Evolutionary conservation across 2,888 invertebrate species (phyloP), one percentile per base, ranked within the genome.

Genomic region (Lysandra coridon): DNA sequence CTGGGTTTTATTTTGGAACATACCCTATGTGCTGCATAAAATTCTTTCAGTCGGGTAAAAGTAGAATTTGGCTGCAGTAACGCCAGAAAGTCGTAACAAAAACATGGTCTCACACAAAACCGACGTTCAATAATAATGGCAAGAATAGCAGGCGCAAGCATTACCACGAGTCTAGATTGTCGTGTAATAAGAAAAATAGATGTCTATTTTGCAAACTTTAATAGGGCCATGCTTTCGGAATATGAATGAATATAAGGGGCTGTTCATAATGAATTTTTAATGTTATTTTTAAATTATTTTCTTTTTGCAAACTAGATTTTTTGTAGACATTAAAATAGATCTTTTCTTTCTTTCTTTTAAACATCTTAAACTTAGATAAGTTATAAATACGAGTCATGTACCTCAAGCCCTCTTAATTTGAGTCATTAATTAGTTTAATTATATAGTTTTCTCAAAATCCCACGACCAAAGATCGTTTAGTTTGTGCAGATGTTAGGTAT

Each of bases 151-250:
- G 69, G 33, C 5, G 14, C 69, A 33, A 33, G 30, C 1, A 69
- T 69, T 69, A 12, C 33, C 69, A 69, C 33, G 14, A 14, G 12
- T 37, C 33, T 5, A 69, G 33, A 69, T 69, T 69, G 69, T 12
- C 69, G 17, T 69, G 33, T 69, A 69, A 69, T 69, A 69, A 69
- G 33, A 69, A 69, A 69, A 69, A 69, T 37, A 14, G 14, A 17
- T 69, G 14, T 14, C 69, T 69, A 69, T 12, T 69, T 33, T 69
- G 33, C 69, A 17, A 69, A 37, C 69, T 69, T 69, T 33, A 69
- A 69, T 69, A 69, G 69, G 33, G 69, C 33, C 33, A 69, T 17
- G 69, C 33, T 69, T 14, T 37, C 14, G 14, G 69, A 69, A 69
- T 69, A 69, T 69, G 33, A 69, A 69, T 69, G 69, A 33, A 69